Evolutionary conservation across 2,888 invertebrate genomes (phyloP), one percentile per base, ranked within the genome.

Genomic region (Nebria brevicollis): DNA sequence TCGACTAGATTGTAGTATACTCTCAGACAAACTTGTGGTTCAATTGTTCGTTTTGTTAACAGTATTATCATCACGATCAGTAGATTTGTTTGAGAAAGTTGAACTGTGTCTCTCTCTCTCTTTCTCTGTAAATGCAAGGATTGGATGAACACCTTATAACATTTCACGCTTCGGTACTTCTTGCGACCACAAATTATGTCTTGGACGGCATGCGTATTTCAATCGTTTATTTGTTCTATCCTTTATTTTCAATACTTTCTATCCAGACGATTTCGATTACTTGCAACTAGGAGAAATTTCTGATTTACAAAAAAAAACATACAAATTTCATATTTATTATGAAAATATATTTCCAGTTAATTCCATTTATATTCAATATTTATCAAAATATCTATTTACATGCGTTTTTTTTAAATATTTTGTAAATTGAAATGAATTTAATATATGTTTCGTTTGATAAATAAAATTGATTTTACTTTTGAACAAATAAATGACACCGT

Each of bases 291-390:
- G 54, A 54, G n/a, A 73, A 41, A 43, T 34, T 20, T 73, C 15
- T 72, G 26, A 26, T n/a, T 72, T 34, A 8, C 10, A 73, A n/a
- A 73, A 72, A 72, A 72, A 26, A 8, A 41, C 13, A 73, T 68
- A 7, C 2, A 54, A 8, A 11, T 13, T 5, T 6, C 1, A 11
- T 13, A 11, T 11, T 54, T 54, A 54, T 8, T 54, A 54, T 54
- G 54, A 54, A 54, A 54, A 54, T 77, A 41, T 34, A 20, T 34
- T 34, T 34, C 34, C 5, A 34, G 34, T 34, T 5, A 34, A 34
- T 4, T 34, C 34, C 2, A 34, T 34, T 34, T 34, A 34, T 34
- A 34, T 34, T 34, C 34, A 5, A 34, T 34, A 34, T 34, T 34
- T 34, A 34, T 34, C 34, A 34, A 34, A 34, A 34, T 34, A 34